A percentile compares a stretch with the other conserved stretches of the same genome.
These are phyloP conservation scores for Seriola quinqueradiata DNA, from an alignment of 2,113 vertebrate genomes.

Conservation along the genomic window DNA sequence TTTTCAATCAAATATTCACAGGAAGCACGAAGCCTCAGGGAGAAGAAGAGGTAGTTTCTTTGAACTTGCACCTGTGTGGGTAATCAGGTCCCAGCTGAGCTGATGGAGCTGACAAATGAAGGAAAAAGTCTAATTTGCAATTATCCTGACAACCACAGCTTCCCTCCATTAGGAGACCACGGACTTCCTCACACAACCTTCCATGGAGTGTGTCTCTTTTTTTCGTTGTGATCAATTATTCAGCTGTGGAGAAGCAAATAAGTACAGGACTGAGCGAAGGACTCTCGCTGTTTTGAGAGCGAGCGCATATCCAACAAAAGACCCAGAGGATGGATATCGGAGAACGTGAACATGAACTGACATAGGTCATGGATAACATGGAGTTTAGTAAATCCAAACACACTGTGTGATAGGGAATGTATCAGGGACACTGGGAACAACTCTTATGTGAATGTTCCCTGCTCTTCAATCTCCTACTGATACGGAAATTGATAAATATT, in stretches of 20 bases:
- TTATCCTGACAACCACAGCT: background rate
- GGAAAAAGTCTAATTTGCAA: background rate
- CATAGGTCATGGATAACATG: too few species aligned
- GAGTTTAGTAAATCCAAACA: too few species aligned
- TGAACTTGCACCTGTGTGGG: background rate
- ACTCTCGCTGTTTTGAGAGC: background rate
- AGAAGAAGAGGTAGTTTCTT: background rate
- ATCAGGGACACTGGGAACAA: too few species aligned
- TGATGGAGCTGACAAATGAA: slow-evolving; percentile 12
- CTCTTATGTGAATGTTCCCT: too few species aligned
- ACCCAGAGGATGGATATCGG: too few species aligned
- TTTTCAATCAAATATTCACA: slow-evolving; percentile 3
- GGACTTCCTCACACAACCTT: background rate
- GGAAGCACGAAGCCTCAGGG: background rate
- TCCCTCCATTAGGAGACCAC: background rate
- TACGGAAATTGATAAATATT: too few species aligned
- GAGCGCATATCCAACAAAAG: background rate
- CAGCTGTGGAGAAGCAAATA: slow-evolving; percentile 6
- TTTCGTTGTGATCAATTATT: slow-evolving; percentile 33
- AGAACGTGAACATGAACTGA: too few species aligned
- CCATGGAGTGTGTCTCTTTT: background rate
- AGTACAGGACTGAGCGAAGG: background rate
- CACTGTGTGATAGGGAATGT: too few species aligned
- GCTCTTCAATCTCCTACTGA: too few species aligned
- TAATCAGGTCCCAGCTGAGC: slow-evolving; percentile 24